Percentiles rank a stretch among this genome's conserved stretches.
Evolutionary conservation across 2,888 invertebrate genomes (phyloP).

Genomic region (Phyllotreta cruciferae): DNA sequence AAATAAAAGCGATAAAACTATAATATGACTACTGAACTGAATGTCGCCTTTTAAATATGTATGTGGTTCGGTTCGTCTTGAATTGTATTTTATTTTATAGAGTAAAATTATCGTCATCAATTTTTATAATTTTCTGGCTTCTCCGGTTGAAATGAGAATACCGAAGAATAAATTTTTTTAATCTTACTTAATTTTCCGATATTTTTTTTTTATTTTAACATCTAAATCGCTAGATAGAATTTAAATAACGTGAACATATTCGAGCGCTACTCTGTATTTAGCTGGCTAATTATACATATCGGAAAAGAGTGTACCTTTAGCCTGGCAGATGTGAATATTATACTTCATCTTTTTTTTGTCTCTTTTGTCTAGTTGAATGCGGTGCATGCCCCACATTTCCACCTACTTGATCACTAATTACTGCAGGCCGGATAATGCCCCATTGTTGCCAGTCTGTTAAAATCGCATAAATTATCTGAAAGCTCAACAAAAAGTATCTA

Average conservation of each 20-base stretch:
- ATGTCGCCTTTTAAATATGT: constrained; percentile 47
- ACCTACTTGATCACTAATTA: constrained; percentile 62
- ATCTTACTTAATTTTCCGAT: background rate
- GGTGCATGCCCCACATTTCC: constrained; percentile 59
- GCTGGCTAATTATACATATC: constrained; percentile 32
- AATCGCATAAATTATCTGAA: constrained; percentile 59
- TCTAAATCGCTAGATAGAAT: background rate
- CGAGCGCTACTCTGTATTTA: constrained; percentile 18
- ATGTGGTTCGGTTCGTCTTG: constrained; percentile 47
- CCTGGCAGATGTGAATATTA: constrained; percentile 57
- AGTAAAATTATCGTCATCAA: constrained; percentile 49
- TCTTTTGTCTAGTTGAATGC: constrained; percentile 57
- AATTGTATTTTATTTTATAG: constrained; percentile 55
- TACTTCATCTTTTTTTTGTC: constrained; percentile 51
- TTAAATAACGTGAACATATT: no score
- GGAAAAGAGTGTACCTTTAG: constrained; percentile 43
- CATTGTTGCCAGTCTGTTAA: constrained; percentile 58
- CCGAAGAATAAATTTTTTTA: no score
- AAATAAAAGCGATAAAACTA: constrained; percentile 61
- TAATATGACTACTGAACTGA: constrained; percentile 61
- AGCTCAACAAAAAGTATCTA: constrained; percentile 37
- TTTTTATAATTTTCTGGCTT: constrained; percentile 35
- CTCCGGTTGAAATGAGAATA: background rate
- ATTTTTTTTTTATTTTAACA: constrained; percentile 2
- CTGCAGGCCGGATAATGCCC: constrained; percentile 55